Evolutionary conservation across 2,113 vertebrate species (phyloP).

Genomic region (Copsychus sechellarum): DNA sequence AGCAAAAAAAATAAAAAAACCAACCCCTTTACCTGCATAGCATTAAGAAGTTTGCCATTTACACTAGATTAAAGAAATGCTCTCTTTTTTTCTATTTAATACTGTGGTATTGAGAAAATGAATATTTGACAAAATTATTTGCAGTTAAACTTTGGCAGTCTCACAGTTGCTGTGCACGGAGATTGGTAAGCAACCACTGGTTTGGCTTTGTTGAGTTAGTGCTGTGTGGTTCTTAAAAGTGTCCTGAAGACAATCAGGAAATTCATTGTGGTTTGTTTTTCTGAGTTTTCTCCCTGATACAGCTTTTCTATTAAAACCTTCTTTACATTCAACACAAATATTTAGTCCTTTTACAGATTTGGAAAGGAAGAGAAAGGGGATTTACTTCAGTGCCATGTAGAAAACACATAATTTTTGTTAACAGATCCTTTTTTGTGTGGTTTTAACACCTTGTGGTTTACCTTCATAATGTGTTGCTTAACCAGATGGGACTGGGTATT

Average conservation of each 20-base stretch:
- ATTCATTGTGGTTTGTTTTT: slow-evolving; percentile 31
- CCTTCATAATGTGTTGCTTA: neutral
- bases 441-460: neutral
- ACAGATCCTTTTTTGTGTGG: neutral
- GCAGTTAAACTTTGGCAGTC: slow-evolving; percentile 56
- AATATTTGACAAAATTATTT: slow-evolving; percentile 61
- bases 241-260: neutral
- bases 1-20: neutral
- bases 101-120: slow-evolving; percentile 19
- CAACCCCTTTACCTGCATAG: neutral
- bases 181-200: slow-evolving; percentile 54
- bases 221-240: slow-evolving; percentile 51
- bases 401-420: neutral
- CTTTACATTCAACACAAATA: slow-evolving; percentile 55
- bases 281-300: slow-evolving; percentile 15
- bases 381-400: neutral
- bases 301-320: slow-evolving; percentile 36
- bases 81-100: neutral
- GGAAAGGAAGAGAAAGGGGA: neutral
- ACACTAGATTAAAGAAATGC: neutral
- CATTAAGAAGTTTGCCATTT: neutral
- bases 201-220: slow-evolving; percentile 55
- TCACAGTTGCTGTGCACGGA: neutral
- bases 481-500: neutral
- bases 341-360: neutral